phyloP scores from a whole-genome alignment of 2,888 invertebrate genomes.

The Dysmachus trigonus region DNA sequence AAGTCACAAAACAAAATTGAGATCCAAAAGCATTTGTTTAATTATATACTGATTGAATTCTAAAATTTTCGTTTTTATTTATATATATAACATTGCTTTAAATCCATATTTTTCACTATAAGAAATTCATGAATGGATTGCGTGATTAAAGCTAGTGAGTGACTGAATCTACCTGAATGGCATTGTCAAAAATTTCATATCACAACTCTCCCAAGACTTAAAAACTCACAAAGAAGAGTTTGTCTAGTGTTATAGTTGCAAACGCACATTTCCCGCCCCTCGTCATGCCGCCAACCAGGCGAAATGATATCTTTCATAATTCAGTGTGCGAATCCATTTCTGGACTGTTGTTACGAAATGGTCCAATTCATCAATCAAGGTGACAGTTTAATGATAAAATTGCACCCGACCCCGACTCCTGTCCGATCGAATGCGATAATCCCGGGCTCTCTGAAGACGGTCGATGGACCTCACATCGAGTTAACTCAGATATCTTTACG shows the following conservation, averaged over 20 bases:
- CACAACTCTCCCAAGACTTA: background rate
- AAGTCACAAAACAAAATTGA: no score
- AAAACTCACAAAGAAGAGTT: background rate
- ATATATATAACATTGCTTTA: no score
- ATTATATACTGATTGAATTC: no score
- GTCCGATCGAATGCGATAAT: background rate
- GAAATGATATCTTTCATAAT: slow-evolving; percentile 7
- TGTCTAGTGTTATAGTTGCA: background rate
- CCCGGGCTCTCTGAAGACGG: background rate
- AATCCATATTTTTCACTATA: no score
- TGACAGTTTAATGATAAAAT: slow-evolving; percentile 26
- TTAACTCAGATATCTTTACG: no score
- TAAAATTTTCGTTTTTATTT: no score
- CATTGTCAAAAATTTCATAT: background rate
- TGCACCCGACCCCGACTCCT: background rate
- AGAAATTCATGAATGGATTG: no score
- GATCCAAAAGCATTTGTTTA: no score
- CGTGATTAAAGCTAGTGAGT: no score
- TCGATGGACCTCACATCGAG: background rate
- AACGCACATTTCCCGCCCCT: background rate
- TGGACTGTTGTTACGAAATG: slow-evolving; percentile 23
- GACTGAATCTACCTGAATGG: background rate
- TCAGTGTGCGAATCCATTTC: slow-evolving; percentile 25
- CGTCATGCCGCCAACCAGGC: background rate
- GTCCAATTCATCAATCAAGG: slow-evolving; percentile 18